phyloP scores from a whole-genome alignment of 2,797 vertebrate species.

The Meriones psammophilus region DNA sequence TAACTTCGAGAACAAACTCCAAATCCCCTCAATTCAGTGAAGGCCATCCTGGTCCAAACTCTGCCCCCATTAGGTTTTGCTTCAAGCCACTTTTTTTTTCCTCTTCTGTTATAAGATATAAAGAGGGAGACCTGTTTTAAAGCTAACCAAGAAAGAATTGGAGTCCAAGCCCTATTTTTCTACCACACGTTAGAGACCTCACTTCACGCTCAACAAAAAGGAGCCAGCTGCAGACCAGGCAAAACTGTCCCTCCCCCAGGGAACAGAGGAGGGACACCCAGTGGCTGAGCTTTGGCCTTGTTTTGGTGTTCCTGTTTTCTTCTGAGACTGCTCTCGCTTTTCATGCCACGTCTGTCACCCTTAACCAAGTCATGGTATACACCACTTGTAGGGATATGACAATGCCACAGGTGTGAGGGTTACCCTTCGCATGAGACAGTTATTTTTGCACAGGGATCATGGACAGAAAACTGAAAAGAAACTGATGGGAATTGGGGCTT shows the following conservation, averaged over 20 bases:
- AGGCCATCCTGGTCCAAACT: not conserved
- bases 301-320: not conserved
- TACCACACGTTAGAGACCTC: not conserved
- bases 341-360: not conserved
- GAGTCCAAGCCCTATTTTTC: not conserved
- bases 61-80: not conserved
- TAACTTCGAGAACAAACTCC: not conserved
- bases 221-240: not conserved
- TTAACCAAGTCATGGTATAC: not conserved
- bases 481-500: not conserved
- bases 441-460: not conserved
- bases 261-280: not conserved
- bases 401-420: rapidly evolving
- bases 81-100: not conserved
- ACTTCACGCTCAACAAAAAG: not conserved
- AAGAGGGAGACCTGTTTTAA: not conserved
- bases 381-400: not conserved
- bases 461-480: not conserved
- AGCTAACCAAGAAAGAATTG: slow-evolving; percentile 18
- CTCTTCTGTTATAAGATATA: not conserved
- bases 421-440: not conserved
- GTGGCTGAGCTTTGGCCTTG: rapidly evolving
- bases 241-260: not conserved
- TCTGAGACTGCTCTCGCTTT: not conserved
- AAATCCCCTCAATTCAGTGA: not conserved